Conservation (phyloP, 2,797 vertebrate species). For the Malurus splendens region DNA sequence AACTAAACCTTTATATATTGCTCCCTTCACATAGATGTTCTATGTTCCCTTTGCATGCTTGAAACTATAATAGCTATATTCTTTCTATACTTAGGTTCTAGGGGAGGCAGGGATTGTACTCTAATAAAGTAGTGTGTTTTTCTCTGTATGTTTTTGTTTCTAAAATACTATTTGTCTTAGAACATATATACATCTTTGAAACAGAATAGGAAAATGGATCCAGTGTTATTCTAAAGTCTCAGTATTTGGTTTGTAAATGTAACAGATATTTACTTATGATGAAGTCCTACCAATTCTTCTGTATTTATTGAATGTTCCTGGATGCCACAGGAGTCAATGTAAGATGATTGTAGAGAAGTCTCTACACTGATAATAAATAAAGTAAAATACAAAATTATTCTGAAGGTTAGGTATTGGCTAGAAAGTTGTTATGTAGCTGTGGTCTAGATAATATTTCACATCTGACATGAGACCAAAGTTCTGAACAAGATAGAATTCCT, state of each 20-base stretch:
- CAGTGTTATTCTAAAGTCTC: background rate
- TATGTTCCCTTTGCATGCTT: background rate
- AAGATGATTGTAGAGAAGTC: background rate
- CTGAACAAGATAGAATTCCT: background rate
- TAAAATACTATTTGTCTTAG: background rate
- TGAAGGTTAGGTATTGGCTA: background rate
- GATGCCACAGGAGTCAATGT: background rate
- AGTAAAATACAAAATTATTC: background rate
- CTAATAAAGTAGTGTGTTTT: background rate
- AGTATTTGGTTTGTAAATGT: background rate
- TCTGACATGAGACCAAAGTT: background rate
- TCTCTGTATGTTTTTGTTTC: background rate
- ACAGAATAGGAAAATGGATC: background rate
- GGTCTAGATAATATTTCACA: accelerated
- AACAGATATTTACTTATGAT: background rate
- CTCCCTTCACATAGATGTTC: background rate
- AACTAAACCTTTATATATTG: background rate
- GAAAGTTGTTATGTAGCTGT: background rate
- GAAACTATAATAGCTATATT: background rate
- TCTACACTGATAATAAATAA: background rate
- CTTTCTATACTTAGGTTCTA: background rate
- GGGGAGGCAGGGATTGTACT: background rate
- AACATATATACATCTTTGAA: background rate
- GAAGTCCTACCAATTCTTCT: background rate
- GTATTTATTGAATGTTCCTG: background rate